Evolutionary conservation across 2,797 vertebrate species (phyloP), one percentile per base, ranked within the genome.

Genomic region (Danionella dracula): DNA sequence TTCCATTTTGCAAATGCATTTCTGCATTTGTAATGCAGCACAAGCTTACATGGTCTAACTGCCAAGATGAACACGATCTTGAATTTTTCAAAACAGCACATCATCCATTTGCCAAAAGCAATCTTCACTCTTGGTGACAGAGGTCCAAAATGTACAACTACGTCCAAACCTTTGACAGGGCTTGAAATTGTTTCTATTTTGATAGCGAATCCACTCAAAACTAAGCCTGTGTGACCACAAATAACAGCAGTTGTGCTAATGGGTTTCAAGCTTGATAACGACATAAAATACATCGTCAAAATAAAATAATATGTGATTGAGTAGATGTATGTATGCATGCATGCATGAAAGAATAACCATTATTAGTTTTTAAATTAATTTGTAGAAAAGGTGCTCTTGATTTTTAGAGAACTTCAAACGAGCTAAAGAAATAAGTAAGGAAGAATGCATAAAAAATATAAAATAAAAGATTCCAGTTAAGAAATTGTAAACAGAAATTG

Each of bases 71-170:
- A 45, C 64, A 50, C 13, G 55, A 60, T 48, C 56, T 63, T 48
- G 55, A 41, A 51, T 29, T 34, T 27, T 50, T 44, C 45, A 37
- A 29, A 35, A 45, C 38, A 50, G 51, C 57, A 38, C 51, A 37
- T 34, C 45, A 71, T 68, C 45, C 34, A 42, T 58, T 38, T 56
- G 65, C 29, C 57, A 68, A 55, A 40, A 57, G 27, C 17, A 65
- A 61, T 46, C 55, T 50, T 31, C 34, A 40, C 64, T 63, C 10
- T 21, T 66, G 65, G 46, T 37, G 69, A 68, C 13, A 13, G 48
- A 42, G 46, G 19, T 10, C 42, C 23, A 59, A 13, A 66, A 66
- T 20, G 48, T 37, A 64, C 20, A 37, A 21, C 54, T 41, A 23
- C n/a, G 49, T 48, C 20, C 49, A 50, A 66, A 61, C 57, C n/a